Evolutionary conservation across 2,113 vertebrate genomes (phyloP), one percentile per base, ranked within the genome.

Genomic region (Antennarius striatus): DNA sequence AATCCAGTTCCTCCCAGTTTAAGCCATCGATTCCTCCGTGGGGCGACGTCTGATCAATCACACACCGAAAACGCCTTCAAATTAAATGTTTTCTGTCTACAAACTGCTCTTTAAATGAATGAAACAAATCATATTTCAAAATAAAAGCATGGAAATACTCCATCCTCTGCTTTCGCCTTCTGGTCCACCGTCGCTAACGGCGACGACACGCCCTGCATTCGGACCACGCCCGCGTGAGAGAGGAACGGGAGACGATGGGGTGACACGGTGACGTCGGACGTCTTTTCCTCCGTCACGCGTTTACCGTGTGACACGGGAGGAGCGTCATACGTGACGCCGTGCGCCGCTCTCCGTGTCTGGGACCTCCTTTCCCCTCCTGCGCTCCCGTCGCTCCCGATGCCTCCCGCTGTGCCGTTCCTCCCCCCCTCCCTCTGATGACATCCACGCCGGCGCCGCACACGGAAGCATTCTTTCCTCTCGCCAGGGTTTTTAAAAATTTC

Each of bases 401-500:
- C 72, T 63, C 67, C 70, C 17, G 61, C 56, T 29, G 71, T 58
- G 53, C 71, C 12, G 14, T 65, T 69, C 67, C 68, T 79, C 71
- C 63, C 67, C 57, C 56, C 68, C 57, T 69, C 51, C 68, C 67
- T 49, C 50, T 66, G 16, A 71, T 71, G 22, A 22, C 22, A 22
- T 22, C 22, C 22, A 22, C 22, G 22, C 22, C 2, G 22, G 22
- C 69, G 52, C 70, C 22, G 62, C 83, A 68, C 70, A 62, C 57
- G 70, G 79, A 87, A 86, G 62, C 39, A 8, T 67, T 84, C 75
- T 75, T 73, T 68, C 48, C 22, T 36, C 60, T 75, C 51, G 11
- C 71, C 61, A 28, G 72, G 71, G 65, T 60, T 85, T 71, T 82
- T 22, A 1, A 1, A 22, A 22, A 22, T 22, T 22, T 22, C 22